Evolutionary conservation across 2,888 invertebrate species (phyloP), one percentile per base, ranked within the genome.

Genomic region (Andrena camellia): DNA sequence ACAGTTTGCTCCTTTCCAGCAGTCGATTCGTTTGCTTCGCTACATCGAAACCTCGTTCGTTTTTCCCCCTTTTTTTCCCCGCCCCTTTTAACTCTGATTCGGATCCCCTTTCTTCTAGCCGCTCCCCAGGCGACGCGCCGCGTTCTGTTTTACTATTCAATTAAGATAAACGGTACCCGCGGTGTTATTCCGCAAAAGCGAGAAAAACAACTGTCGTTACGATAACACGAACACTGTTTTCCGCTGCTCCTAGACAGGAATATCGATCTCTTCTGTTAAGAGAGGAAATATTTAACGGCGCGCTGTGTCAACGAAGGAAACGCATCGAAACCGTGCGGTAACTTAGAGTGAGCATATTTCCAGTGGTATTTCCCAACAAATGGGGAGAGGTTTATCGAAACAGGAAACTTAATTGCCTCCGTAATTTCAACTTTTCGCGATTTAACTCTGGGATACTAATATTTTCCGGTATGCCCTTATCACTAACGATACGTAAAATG

Each of bases 201-300:
- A 17, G 33, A 63, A 35, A 63, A 63, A 63, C 63, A 63, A 26
- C 42, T 33, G 13, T 26, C 63, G 42, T 13, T 35, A 7, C 6
- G 42, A 42, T 35, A 63, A 63, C 31, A 52, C 20, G 20, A 17
- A 23, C 17, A 6, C 20, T 50, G 20, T 35, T 48, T 48, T 20
- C 20, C 8, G 13, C 29, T n/a, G n/a, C 42, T 13, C 23, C 13
- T n/a, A n/a, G 62, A 62, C 48, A 35, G 26, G 48, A 67, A 59
- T 50, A 60, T 67, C 57, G 31, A 67, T 33, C 48, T 50, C 23
- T 23, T 67, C 33, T 67, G 48, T 67, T 67, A 74, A 67, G 33
- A 59, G 35, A 68, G 71, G 70, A 74, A 70, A 75, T 57, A 64
- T 63, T 72, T 59, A 72, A 26, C 72, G 64, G 20, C n/a, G 10